Evolutionary conservation across 2,888 invertebrate genomes (phyloP).

Genomic region (Heliconius hortense): DNA sequence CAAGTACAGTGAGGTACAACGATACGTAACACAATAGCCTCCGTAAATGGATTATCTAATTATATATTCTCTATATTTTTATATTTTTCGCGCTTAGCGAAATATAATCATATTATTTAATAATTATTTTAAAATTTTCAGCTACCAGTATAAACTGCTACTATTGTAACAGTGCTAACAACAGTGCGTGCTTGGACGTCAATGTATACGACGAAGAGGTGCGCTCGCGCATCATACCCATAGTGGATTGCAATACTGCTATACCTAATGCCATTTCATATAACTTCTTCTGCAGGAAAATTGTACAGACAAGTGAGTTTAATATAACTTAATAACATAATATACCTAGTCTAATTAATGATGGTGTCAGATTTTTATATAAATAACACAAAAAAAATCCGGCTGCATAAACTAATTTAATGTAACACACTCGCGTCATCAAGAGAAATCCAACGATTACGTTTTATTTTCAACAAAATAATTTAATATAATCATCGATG

Average conservation of each 20-base stretch:
- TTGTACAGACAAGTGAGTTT: slow-evolving; percentile 84
- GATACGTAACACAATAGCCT: too few relatives aligned
- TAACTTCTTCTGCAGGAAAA: slow-evolving; percentile 87
- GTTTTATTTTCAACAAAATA: too few relatives aligned
- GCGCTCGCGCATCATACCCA: slow-evolving; percentile 61
- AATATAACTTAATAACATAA: background rate
- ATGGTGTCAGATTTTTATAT: too few relatives aligned
- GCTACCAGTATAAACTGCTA: slow-evolving; percentile 84
- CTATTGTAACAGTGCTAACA: slow-evolving; percentile 88
- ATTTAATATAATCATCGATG: too few relatives aligned
- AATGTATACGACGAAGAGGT: slow-evolving; percentile 70
- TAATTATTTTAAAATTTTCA: slow-evolving; percentile 51
- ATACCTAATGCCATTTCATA: slow-evolving; percentile 57
- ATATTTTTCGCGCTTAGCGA: too few relatives aligned
- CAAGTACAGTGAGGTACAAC: too few relatives aligned
- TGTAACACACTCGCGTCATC: too few relatives aligned
- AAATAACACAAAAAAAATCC: too few relatives aligned
- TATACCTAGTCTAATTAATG: background rate
- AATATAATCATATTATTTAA: background rate
- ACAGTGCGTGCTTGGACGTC: slow-evolving; percentile 84
- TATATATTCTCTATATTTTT: too few relatives aligned
- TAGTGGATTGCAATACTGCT: slow-evolving; percentile 64
- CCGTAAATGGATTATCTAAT: too few relatives aligned
- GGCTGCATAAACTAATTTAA: too few relatives aligned
- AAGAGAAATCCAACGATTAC: too few relatives aligned